Conservation (phyloP, 1,140 invertebrate species). For the Ptiloglossa arizonensis region DNA sequence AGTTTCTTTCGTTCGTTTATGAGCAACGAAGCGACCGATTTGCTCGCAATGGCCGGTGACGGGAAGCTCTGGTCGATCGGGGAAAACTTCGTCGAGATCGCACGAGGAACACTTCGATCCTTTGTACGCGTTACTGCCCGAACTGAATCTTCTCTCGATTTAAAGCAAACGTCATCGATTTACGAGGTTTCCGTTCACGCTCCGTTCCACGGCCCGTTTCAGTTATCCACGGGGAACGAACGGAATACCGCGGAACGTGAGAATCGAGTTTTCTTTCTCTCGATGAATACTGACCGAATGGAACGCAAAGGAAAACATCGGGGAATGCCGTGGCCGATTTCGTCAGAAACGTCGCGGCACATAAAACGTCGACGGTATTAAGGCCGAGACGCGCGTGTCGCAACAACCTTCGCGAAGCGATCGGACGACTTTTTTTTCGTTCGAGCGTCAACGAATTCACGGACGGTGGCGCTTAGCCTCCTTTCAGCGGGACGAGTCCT, state of each 20-base stretch:
- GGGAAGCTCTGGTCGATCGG: slow-evolving; percentile 8
- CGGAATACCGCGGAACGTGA: slow-evolving; percentile 32
- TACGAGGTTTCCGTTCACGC: slow-evolving; percentile 20
- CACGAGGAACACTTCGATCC: slow-evolving; percentile 20
- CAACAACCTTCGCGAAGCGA: slow-evolving; percentile 52
- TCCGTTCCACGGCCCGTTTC: slow-evolving; percentile 1
- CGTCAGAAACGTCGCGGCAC: slow-evolving; percentile 50
- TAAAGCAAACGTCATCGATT: slow-evolving; percentile 42
- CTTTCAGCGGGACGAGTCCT: slow-evolving; percentile 56
- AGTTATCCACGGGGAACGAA: slow-evolving; percentile 8
- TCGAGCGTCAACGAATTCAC: slow-evolving; percentile 58
- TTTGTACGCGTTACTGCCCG: slow-evolving; percentile 29
- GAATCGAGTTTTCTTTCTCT: slow-evolving; percentile 13
- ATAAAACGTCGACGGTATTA: slow-evolving; percentile 63
- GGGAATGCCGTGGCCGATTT: slow-evolving; percentile 55
- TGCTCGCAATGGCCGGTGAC: slow-evolving; percentile 75
- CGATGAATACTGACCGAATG: slow-evolving; percentile 37
- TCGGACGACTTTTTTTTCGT: slow-evolving; percentile 56
- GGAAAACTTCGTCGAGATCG: slow-evolving; percentile 44
- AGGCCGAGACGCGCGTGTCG: slow-evolving; percentile 40
- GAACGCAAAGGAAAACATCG: slow-evolving; percentile 51
- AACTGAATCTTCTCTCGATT: slow-evolving; percentile 13
- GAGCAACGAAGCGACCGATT: slow-evolving; percentile 77
- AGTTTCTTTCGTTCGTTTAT: slow-evolving; percentile 68
- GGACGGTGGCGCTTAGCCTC: slow-evolving; percentile 66